Evolutionary conservation across 2,888 invertebrate species (phyloP), one percentile per base, ranked within the genome.

Genomic region (Pristionchus fissidentatus): DNA sequence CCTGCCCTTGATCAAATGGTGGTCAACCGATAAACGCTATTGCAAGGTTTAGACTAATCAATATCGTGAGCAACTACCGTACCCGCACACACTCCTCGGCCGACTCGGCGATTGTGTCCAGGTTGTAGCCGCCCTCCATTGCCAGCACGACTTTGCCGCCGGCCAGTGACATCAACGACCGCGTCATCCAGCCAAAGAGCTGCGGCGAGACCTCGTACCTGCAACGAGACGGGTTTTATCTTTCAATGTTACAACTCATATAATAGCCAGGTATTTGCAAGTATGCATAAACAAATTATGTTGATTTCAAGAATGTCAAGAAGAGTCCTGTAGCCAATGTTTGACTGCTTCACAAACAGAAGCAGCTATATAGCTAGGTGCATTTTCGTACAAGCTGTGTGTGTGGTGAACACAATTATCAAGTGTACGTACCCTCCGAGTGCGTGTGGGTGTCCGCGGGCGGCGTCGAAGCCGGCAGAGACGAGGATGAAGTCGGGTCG

Each of bases 401-500:
- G n/a, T n/a, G n/a, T n/a, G n/a, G n/a, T n/a, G n/a, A n/a, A n/a
- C n/a, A n/a, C n/a, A n/a, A n/a, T n/a, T n/a, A n/a, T n/a, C n/a
- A n/a, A n/a, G n/a, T n/a, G n/a, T n/a, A 97, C 86, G 83, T 13
- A 90, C 89, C 92, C 99, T 85, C 99, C 99, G 22, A 99, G 94
- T 10, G 97, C 97, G 55, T 97, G 95, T 26, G 97, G 95, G 94
- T 99, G 99, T 0, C 98, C 98, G 32, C 95, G 94, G 46, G 97
- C 97, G 29, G 97, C 98, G 94, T 99, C 99, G 94, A 99, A 99
- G 85, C 99, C 99, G 90, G 97, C 96, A 78, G 98, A 98, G 84
- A 99, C 98, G 88, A 99, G 94, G 86, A 99, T 88, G 83, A 92
- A 87, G 52, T 90, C 89, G 13, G 92, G 91, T 41, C 87, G 85